Evolutionary conservation across 2,113 vertebrate species (phyloP).

Genomic region (Origma solitaria): DNA sequence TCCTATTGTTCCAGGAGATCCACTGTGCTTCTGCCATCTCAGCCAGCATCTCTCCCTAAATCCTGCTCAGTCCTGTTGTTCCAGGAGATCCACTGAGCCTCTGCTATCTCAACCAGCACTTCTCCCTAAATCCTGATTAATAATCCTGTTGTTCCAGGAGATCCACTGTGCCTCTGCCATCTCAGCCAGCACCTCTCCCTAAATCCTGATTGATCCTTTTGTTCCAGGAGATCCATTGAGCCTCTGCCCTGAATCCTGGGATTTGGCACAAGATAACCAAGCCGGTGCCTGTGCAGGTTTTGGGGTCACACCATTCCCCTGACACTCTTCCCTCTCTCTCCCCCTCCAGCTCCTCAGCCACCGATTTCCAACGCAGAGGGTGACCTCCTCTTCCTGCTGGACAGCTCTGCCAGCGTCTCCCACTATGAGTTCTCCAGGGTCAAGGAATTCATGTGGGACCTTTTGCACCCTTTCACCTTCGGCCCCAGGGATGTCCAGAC

Average conservation of each 20-base stretch:
- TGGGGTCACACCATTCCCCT: background rate
- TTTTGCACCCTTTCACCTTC: slow-evolving; percentile 81
- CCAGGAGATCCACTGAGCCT: background rate
- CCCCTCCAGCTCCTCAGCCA: background rate
- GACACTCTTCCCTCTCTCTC: background rate
- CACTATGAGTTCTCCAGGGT: slow-evolving; percentile 88
- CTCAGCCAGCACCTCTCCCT: too few species aligned
- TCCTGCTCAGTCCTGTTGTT: background rate
- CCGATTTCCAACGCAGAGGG: slow-evolving; percentile 70
- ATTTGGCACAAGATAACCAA: background rate
- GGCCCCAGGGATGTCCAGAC: slow-evolving; percentile 81
- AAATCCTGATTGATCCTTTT: background rate
- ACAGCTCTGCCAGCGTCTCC: slow-evolving; percentile 92
- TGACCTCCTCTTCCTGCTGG: slow-evolving; percentile 88
- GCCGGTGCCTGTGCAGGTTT: background rate
- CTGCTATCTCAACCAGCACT: background rate
- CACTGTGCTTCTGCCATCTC: too few species aligned
- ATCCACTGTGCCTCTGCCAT: too few species aligned
- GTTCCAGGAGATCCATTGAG: background rate
- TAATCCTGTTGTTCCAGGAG: too few species aligned
- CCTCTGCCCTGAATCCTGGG: background rate
- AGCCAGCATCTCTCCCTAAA: too few species aligned
- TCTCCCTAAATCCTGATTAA: background rate
- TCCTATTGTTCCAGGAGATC: too few species aligned
- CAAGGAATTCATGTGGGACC: slow-evolving; percentile 86